Evolutionary conservation across 2,888 invertebrate genomes (phyloP).

Genomic region (Apantesis nais): DNA sequence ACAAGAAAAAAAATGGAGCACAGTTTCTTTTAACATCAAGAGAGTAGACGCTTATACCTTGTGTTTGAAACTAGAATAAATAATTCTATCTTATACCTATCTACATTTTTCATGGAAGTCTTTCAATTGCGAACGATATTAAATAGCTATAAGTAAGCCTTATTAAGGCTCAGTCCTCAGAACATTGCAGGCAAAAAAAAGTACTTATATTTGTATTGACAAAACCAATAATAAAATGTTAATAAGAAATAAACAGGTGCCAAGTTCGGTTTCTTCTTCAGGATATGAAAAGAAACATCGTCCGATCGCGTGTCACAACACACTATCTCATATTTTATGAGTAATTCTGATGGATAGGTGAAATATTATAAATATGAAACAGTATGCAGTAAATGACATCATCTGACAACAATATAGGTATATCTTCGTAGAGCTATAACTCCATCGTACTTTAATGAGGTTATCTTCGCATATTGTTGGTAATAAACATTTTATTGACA

Average conservation of each 20-base stretch:
- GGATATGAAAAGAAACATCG: not conserved
- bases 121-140: not conserved
- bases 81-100: not conserved
- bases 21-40: not conserved
- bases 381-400: constrained; percentile 29
- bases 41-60: not conserved
- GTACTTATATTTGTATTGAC: not conserved
- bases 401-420: constrained; percentile 31
- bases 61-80: not conserved
- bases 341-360: not conserved
- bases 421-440: constrained; percentile 24
- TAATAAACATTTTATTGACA: constrained; percentile 30
- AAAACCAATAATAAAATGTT: not conserved
- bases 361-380: not conserved
- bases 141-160: not conserved
- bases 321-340: constrained; percentile 2
- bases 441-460: constrained; percentile 31
- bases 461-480: constrained; percentile 31
- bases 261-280: not conserved
- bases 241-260: not conserved
- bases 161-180: not conserved
- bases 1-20: not conserved
- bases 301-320: not conserved
- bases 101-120: not conserved
- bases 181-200: not conserved